Evolutionary conservation across 2,113 vertebrate genomes (phyloP).

Genomic region (Mesocricetus auratus): DNA sequence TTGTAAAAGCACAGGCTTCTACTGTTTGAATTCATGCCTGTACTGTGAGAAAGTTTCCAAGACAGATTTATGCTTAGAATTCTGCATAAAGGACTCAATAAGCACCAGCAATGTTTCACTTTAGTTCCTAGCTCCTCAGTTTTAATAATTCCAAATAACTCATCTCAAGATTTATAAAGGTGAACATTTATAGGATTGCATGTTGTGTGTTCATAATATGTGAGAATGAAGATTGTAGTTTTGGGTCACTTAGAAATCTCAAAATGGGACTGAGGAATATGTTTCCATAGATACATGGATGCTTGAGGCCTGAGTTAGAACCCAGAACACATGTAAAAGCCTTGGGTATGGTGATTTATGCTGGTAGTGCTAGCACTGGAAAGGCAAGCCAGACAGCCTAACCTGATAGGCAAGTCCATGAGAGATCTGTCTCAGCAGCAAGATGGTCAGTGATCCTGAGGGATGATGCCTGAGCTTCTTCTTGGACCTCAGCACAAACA

Average conservation of each 20-base stretch:
- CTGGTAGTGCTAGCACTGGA: no score
- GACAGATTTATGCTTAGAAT: background rate
- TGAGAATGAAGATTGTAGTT: background rate
- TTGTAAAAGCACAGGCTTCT: background rate
- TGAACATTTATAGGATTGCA: background rate
- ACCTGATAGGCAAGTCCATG: background rate
- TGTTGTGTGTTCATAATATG: background rate
- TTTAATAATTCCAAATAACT: background rate
- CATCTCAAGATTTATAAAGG: background rate
- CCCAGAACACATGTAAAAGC: background rate
- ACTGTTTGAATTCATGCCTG: background rate
- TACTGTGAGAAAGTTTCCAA: no score
- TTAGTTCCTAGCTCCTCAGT: background rate
- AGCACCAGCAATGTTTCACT: no score
- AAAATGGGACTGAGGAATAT: background rate
- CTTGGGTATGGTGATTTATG: background rate
- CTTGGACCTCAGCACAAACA: background rate
- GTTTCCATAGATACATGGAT: background rate
- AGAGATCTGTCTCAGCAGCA: background rate
- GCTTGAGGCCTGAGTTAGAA: background rate
- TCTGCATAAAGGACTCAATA: background rate
- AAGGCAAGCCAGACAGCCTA: background rate
- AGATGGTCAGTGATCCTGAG: background rate
- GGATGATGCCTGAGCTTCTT: background rate
- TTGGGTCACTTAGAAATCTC: background rate